Conservation (phyloP, 2,113 vertebrate species). For the Colinus virginianus region DNA sequence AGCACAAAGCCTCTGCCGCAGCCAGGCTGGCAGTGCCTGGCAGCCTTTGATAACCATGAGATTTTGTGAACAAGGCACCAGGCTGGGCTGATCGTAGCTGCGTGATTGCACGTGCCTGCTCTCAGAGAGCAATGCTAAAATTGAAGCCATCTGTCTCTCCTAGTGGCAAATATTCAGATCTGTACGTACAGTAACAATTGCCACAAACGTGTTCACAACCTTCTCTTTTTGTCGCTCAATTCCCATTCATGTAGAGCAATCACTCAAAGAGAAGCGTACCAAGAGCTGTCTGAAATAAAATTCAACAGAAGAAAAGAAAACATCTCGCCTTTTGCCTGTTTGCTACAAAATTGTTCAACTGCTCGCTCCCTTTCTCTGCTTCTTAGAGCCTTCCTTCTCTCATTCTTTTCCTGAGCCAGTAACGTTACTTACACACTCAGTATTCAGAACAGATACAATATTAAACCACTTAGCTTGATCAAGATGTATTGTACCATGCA, state of each 20-base stretch:
- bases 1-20: background rate
- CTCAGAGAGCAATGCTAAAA: background rate
- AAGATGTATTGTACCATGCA: conserved; percentile 49
- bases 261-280: conserved; percentile 11
- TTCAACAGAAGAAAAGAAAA: background rate
- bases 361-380: background rate
- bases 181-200: background rate
- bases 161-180: background rate
- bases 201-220: background rate
- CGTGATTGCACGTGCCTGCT: background rate
- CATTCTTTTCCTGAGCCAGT: conserved; percentile 10
- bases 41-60: background rate
- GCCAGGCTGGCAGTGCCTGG: background rate
- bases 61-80: background rate
- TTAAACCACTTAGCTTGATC: conserved; percentile 50
- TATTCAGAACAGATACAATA: conserved; percentile 50
- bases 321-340: conserved; percentile 3
- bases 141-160: background rate
- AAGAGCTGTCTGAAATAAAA: background rate
- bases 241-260: conserved; percentile 20
- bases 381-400: background rate
- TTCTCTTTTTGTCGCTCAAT: conserved; percentile 10
- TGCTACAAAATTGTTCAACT: conserved; percentile 3
- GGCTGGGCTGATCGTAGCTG: background rate
- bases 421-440: background rate